Conservation (phyloP, 2,113 vertebrate genomes). For the Oplegnathus fasciatus region DNA sequence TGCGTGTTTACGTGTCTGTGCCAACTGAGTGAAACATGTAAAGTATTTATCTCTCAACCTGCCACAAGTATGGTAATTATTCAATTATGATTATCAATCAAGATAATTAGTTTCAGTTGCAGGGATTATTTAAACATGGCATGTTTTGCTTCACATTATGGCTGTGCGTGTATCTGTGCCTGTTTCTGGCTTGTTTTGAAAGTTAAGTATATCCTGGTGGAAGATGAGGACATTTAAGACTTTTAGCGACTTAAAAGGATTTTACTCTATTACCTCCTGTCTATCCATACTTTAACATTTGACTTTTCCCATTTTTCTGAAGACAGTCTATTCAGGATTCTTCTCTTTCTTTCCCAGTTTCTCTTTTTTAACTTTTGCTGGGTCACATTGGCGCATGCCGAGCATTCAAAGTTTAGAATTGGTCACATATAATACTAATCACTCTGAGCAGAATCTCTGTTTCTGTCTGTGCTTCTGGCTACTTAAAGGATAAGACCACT, state of each 20-base stretch:
- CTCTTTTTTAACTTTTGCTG: not conserved
- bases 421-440: slow-evolving; percentile 9
- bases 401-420: slow-evolving; percentile 25
- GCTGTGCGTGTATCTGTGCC: not conserved
- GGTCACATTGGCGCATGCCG: slow-evolving; percentile 19
- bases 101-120: not conserved
- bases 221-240: not conserved
- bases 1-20: not conserved
- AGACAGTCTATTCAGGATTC: not conserved
- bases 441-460: not conserved
- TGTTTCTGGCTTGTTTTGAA: not conserved
- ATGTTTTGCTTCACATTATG: not conserved
- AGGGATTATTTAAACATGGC: not conserved
- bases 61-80: not conserved
- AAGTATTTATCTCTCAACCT: not conserved
- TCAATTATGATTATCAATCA: slow-evolving; percentile 15
- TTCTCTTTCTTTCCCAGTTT: not conserved
- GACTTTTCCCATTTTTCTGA: not conserved
- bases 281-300: not conserved
- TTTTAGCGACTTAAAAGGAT: not conserved
- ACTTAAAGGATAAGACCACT: slow-evolving; percentile 18
- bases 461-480: not conserved
- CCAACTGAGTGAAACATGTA: not conserved
- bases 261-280: not conserved
- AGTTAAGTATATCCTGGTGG: not conserved